Evolutionary conservation across 1,140 invertebrate species (phyloP), one percentile per base, ranked within the genome.

Genomic region (Drosophila nigrodunni): DNA sequence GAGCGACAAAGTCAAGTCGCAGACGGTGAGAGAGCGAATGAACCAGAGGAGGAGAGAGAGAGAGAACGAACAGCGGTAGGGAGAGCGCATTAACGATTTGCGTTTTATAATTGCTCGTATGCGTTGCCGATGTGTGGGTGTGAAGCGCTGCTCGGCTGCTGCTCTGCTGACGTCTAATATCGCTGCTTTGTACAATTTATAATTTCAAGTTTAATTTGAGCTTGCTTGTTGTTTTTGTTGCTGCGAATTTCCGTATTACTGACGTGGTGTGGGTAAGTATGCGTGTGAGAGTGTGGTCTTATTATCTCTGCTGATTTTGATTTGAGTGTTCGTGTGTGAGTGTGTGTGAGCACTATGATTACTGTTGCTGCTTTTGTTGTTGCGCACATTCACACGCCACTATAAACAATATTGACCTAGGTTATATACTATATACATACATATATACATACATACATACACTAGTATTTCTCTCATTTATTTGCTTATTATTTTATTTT

Each of bases 371-470:
- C 49, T 76, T 72, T 52, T 72, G 60, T 50, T 76, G 62, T 58
- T 89, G 75, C 75, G 69, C 69, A 87, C 79, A 89, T 72, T 82
- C 75, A 86, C 81, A 86, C 80, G 90, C 78, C 90, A 91, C 90
- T 91, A 91, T 83, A 85, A 91, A 90, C 90, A 91, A 82, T 91
- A 91, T 91, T 91, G 90, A 91, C 90, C 90, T 91, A 91, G 90
- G 90, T 88, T 91, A 78, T 76, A 78, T 76, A 62, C 57, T 65
- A 68, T 73, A 72, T 54, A 69, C 25, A 11, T 18, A 46, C 7
- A 15, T 65, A 68, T 73, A 72, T 54, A 69, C 25, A 37, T 46
- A 60, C 34, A 21, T 73, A 59, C 30, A 47, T 71, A 18, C 58
- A 78, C 57, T 62, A 15, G 34, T 59, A 55, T 61, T 54, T 37